These are phyloP conservation scores for Xerus rutilus DNA, from an alignment of 2,797 vertebrate species.

Conservation along the genomic window DNA sequence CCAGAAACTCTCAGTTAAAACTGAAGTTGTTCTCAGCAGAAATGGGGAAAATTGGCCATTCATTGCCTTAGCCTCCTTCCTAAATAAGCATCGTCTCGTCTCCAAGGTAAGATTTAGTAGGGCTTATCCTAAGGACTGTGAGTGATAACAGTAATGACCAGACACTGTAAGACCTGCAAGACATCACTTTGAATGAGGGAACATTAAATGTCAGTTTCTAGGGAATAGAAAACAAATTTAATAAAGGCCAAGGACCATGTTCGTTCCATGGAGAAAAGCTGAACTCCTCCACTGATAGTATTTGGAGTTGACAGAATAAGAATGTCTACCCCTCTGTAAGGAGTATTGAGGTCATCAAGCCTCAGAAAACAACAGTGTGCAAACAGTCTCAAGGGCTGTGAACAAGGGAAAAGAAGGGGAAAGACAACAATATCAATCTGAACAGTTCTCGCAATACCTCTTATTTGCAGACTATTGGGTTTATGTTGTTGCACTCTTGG, in stretches of 20 bases:
- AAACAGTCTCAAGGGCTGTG: conserved; percentile 39
- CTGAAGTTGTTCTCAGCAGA: conserved; percentile 36
- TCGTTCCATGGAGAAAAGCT: conserved; percentile 54
- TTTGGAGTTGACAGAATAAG: conserved; percentile 65
- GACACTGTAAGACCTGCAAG: conserved; percentile 1
- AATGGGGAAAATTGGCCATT: background rate
- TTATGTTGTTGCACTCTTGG: conserved; percentile 74
- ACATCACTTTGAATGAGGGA: conserved; percentile 47
- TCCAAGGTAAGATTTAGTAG: background rate
- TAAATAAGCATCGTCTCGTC: background rate
- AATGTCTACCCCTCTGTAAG: background rate
- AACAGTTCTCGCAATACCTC: conserved; percentile 74
- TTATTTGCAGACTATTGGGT: conserved; percentile 70
- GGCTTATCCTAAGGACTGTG: background rate
- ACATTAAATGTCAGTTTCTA: conserved; percentile 47
- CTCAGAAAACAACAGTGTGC: conserved; percentile 52
- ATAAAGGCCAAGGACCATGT: conserved; percentile 53
- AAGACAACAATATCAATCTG: conserved; percentile 17
- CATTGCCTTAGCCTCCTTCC: conserved; percentile 39
- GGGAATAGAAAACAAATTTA: conserved; percentile 60
- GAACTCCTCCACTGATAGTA: conserved; percentile 45
- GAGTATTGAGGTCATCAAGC: conserved; percentile 36
- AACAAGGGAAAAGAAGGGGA: conserved; percentile 31
- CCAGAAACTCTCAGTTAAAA: conserved; percentile 75
- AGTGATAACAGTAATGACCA: conserved; percentile 19